Evolutionary conservation across 37 sponge, comb jelly and placozoan genomes (phyloP), one percentile per base, ranked within the genome.

Genomic region (Tethya wilhelma): DNA sequence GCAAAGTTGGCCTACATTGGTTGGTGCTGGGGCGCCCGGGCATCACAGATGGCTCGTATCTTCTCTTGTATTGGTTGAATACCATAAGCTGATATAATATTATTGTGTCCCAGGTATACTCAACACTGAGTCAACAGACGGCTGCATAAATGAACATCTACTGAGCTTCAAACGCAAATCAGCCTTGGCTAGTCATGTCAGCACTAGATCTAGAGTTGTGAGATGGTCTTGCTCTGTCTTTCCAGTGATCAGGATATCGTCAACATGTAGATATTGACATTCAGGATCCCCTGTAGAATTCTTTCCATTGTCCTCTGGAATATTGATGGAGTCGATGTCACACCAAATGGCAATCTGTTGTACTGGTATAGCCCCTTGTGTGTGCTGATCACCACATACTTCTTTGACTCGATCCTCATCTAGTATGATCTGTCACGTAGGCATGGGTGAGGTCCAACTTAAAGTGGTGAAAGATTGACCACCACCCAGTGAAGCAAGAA

Each of bases 301-400:
- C 53, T 25, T 19, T 83, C 84, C 67, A 83, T 83, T 25, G 55
- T 72, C 44, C 80, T 42, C 53, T 86, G 80, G 31, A 71, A 86
- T 11, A 79, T 79, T 1, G 75, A 49, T 32, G 79, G 80, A 42
- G 74, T 80, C 20, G 69, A 63, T 7, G 80, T 23, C 22, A 86
- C 56, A 19, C 80, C 87, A 31, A 79, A 79, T 1, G 75, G 80
- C 33, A 79, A 68, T 12, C 86, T 39, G 31, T 67, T 78, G 42
- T 70, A 85, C 26, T 59, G 78, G 65, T 43, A 77, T 23, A 79
- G 46, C 17, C 86, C 86, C 43, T 71, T 78, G 32, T 78, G 44
- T 11, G 78, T 78, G 38, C 65, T 78, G 67, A 78, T 42, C 8
- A 33, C 43, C 25, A 43, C 29, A 44, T n/a, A 29, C 9, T 58